Percentiles rank a stretch among this genome's conserved stretches.
Conservation (phyloP, 2,113 vertebrate species). For the Ochotona curzoniae region DNA sequence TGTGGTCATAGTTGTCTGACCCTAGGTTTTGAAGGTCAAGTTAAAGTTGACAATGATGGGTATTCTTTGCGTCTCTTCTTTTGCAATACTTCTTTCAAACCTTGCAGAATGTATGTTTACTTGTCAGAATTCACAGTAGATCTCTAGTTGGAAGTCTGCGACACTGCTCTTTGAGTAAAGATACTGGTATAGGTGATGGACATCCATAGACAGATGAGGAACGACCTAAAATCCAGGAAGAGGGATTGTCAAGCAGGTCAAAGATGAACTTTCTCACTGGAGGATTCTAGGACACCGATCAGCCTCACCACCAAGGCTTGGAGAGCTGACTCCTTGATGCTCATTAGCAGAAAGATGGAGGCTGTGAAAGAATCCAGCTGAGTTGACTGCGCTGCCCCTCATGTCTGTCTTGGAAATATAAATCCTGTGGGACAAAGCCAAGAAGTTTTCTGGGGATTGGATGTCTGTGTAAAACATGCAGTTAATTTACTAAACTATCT, state of each 20-base stretch:
- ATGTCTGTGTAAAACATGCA: not conserved
- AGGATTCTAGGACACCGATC: not conserved
- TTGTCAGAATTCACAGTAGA: not conserved
- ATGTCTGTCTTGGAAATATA: not conserved
- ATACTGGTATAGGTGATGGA: not conserved
- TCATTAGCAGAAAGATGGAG: not conserved
- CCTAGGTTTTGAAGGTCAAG: not conserved
- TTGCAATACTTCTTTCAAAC: not conserved
- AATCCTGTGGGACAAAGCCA: not conserved
- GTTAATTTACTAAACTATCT: not conserved
- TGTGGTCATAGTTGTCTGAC: not conserved
- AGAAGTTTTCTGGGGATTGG: not conserved
- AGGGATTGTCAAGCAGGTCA: not conserved
- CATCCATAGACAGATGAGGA: not conserved
- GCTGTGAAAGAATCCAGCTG: too few species aligned
- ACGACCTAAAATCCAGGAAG: not conserved
- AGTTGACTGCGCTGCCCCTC: accelerated
- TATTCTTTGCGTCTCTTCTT: not conserved
- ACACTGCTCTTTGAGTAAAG: constrained; percentile 16
- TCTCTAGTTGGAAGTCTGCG: not conserved
- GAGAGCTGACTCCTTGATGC: not conserved
- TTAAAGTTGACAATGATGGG: not conserved
- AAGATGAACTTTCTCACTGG: not conserved
- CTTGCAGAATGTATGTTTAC: not conserved
- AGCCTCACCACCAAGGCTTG: too few species aligned